Evolutionary conservation across 1,140 invertebrate genomes (phyloP), one percentile per base, ranked within the genome.

Genomic region (Asbolus verrucosus): DNA sequence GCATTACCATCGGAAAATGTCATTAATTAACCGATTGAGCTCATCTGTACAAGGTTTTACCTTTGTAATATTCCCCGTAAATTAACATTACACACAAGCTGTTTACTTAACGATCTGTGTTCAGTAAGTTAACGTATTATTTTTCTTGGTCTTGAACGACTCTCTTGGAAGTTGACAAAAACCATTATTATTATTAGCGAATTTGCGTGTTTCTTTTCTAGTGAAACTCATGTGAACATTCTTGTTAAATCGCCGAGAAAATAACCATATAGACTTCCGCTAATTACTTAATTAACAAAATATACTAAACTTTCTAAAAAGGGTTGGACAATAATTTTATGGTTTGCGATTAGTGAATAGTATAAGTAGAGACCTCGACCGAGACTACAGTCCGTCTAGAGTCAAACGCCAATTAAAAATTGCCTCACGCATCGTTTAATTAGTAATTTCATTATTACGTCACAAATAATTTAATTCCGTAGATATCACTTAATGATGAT

Each of bases 161-260:
- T 21, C 46, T 27, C 1, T 9, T 46, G 16, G 41, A 46, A 46
- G 15, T 19, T 46, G 41, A 46, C 41, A 46, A 46, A 46, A 46
- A 46, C 16, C 8, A n/a, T 46, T 18, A n/a, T n/a, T n/a, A n/a
- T n/a, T n/a, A 54, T 54, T 54, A 54, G 21, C 6, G 46, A 11
- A 54, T 54, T 62, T 62, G 60, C 61, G 39, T 63, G 61, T 13
- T 16, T 62, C 14, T 18, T 36, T 8, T 61, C 1, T 6, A 15
- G 61, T 62, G 61, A 63, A 63, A 63, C 41, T 63, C 33, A 63
- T 63, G 61, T 63, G 61, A 63, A 63, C 33, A 38, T 38, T 39
- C 27, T 21, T 59, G 18, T 27, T 59, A 21, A 59, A 59, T 21
- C 31, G 39, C 13, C 30, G 36, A 16, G 36, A 63, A 41, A 38